Conservation (phyloP, 2,888 invertebrate genomes). For the Drosophila monieri region DNA sequence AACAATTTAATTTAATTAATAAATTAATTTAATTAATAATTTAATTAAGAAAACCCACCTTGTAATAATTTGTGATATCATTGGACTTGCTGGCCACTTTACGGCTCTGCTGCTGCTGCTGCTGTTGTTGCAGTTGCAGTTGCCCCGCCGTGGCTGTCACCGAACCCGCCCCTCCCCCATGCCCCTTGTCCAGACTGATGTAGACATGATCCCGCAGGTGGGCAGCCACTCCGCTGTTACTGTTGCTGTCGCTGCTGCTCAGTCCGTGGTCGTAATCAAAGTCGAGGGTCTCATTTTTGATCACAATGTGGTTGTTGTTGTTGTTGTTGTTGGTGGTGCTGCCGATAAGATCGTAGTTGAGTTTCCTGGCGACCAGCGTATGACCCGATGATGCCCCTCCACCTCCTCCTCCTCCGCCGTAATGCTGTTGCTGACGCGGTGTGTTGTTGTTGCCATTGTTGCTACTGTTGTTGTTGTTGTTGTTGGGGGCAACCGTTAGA, state of each 20-base stretch:
- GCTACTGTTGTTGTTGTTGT: conserved; percentile 44
- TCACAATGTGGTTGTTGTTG: conserved; percentile 64
- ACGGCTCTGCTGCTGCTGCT: conserved; percentile 64
- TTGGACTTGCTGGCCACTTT: conserved; percentile 80
- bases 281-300: conserved; percentile 64
- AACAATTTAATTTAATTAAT: background rate
- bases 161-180: conserved; percentile 83
- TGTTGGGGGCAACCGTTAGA: conserved; percentile 64
- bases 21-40: no score
- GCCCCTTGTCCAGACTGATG: conserved; percentile 86
- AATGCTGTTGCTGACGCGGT: conserved; percentile 57
- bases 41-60: conserved; percentile 66
- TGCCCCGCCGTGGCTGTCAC: conserved; percentile 48
- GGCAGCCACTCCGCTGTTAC: conserved; percentile 66
- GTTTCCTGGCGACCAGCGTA: conserved; percentile 72
- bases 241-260: conserved; percentile 50
- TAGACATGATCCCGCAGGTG: conserved; percentile 94
- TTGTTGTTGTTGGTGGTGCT: conserved; percentile 49
- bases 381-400: conserved; percentile 33
- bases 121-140: conserved; percentile 34
- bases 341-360: conserved; percentile 64
- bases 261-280: conserved; percentile 57
- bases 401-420: conserved; percentile 48
- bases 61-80: conserved; percentile 83
- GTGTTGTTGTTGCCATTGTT: conserved; percentile 44